Conservation (phyloP, 2,113 vertebrate species). For the Tringa solitaria region DNA sequence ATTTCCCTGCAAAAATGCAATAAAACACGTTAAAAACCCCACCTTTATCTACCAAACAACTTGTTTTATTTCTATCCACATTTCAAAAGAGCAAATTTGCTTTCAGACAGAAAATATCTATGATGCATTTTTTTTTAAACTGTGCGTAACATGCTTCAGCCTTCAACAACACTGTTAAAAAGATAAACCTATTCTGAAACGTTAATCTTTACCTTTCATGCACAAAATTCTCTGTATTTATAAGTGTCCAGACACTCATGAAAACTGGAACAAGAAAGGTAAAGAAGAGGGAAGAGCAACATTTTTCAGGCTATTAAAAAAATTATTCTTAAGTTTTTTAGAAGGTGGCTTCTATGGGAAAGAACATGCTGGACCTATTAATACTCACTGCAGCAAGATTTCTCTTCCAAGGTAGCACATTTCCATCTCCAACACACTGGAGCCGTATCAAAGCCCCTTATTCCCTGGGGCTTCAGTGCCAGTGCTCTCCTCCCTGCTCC, state of each 20-base stretch:
- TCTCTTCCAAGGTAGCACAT: neutral
- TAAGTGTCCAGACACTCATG: neutral
- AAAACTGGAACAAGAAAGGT: neutral
- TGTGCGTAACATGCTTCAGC: neutral
- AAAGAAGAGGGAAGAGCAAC: neutral
- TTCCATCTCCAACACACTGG: neutral
- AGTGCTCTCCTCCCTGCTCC: neutral
- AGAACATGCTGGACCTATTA: neutral
- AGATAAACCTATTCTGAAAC: neutral
- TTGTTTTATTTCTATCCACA: neutral
- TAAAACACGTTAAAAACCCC: neutral
- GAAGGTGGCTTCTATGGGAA: neutral
- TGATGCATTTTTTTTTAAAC: neutral
- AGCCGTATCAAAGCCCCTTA: neutral
- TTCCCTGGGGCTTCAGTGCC: neutral
- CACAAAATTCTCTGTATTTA: neutral
- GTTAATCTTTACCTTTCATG: neutral
- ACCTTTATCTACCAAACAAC: neutral
- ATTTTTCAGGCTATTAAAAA: neutral
- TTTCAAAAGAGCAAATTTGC: neutral
- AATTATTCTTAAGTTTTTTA: neutral
- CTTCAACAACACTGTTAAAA: neutral
- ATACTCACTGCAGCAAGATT: neutral
- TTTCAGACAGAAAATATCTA: slow-evolving; percentile 3
- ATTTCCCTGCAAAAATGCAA: neutral